Conservation (phyloP, 2,888 invertebrate species). For the Synanthedon formicaeformis region DNA sequence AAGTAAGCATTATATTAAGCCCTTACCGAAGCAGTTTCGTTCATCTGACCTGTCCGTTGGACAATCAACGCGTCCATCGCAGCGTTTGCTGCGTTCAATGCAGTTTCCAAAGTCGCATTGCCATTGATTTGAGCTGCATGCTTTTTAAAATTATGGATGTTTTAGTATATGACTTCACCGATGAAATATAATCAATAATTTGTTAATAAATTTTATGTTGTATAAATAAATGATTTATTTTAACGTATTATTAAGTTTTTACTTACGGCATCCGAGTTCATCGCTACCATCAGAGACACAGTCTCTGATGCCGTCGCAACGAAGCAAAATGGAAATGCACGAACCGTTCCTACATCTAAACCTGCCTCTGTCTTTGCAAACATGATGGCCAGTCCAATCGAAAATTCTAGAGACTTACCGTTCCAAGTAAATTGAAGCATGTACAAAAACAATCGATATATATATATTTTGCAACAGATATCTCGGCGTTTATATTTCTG, state of each 20-base stretch:
- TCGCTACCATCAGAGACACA: conserved; percentile 76
- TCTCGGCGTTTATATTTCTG: neutral
- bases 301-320: conserved; percentile 81
- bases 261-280: conserved; percentile 75
- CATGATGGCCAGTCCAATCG: conserved; percentile 44
- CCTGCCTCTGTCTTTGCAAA: conserved; percentile 61
- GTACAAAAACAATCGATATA: conserved; percentile 15
- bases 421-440: conserved; percentile 25
- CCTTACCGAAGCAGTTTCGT: conserved; percentile 73
- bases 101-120: conserved; percentile 81
- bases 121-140: conserved; percentile 77
- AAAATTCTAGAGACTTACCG: conserved; percentile 44
- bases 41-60: conserved; percentile 80
- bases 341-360: conserved; percentile 81
- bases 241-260: conserved; percentile 8
- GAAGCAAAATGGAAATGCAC: conserved; percentile 76
- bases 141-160: conserved; percentile 37
- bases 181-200: too few species aligned
- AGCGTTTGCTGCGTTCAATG: conserved; percentile 70
- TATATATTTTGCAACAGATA: neutral
- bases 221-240: too few species aligned
- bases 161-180: conserved; percentile 5
- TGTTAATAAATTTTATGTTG: too few species aligned
- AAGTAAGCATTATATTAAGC: too few species aligned
- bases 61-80: conserved; percentile 79